These are phyloP conservation scores for Rallus crepitans DNA, from an alignment of 2,797 vertebrate genomes.

Conservation along the genomic window DNA sequence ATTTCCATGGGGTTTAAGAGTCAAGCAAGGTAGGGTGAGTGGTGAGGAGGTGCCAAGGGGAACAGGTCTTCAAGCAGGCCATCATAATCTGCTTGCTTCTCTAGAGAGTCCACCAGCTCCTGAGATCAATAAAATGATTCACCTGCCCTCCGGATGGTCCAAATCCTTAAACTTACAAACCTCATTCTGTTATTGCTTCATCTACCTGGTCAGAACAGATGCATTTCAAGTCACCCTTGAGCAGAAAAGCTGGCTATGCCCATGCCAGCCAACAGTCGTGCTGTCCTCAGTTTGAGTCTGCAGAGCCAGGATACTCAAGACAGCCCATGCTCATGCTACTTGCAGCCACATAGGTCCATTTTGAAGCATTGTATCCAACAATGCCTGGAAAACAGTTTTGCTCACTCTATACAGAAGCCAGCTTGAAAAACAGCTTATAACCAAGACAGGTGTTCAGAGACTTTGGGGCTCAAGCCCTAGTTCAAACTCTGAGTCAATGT, in stretches of 20 bases:
- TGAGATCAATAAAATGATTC: neutral
- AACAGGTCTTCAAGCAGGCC: neutral
- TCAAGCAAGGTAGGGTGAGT: neutral
- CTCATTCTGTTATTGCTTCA: neutral
- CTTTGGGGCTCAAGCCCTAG: neutral
- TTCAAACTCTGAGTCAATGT: neutral
- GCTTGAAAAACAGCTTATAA: neutral
- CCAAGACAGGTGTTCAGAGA: neutral
- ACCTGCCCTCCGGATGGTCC: neutral
- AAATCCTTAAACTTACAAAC: neutral
- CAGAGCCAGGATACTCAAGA: neutral
- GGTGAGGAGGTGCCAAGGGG: fast-evolving
- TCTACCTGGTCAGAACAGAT: neutral
- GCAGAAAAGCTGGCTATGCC: neutral
- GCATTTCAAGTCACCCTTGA: neutral
- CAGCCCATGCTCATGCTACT: neutral
- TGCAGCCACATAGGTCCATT: neutral
- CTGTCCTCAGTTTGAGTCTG: neutral
- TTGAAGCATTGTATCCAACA: neutral
- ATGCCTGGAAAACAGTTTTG: neutral
- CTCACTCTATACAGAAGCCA: neutral
- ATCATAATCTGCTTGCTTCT: neutral
- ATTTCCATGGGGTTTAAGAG: neutral
- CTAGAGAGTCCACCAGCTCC: neutral
- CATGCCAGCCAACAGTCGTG: neutral